Base-by-base conservation (phyloP, 2,797 vertebrate species). In the Aldrovandia affinis region DNA sequence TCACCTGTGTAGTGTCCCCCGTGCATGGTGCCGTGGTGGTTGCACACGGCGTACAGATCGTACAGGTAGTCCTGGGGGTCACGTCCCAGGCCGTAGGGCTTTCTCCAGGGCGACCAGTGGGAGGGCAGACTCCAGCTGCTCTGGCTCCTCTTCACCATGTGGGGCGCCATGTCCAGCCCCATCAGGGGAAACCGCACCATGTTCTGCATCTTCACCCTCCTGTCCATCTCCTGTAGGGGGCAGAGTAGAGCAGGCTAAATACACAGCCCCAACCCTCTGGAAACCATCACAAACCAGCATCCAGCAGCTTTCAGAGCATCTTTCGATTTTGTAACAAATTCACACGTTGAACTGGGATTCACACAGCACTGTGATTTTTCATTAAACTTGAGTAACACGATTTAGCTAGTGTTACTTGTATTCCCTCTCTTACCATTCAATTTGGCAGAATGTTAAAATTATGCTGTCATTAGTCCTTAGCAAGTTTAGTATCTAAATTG, bases 41-140 rank as follows among this genome's bases (percentile, higher is more conserved):
- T 99, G 93, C 98, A 99, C 88, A 99, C 98, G 73, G 98, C 98
- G 6, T 99, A 99, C 77, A 99, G 94, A 94, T 99, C 98, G 54
- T 99, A 99, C 88, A 98, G 93, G 90, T 96, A 99, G 94, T 99
- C 98, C 63, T 99, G 97, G 0, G 98, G 98, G 94, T 98, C 98
- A 63, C 97, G 96, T 7, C 98, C 98, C 0, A 99, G 94, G 75
- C 98, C 97, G 0, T 98, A 99, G 1, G 98, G 97, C 50, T 97
- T 95, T 91, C 98, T 96, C 98, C 98, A 99, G 0, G 98, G 98
- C 20, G 98, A 99, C 98, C 98, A 99, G 73, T 99, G 98, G 0
- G 98, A 98, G 0, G 98, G 98, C 87, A 99, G 93, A 84, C 98
- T 99, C 98, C 98, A 99, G 93, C 97, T 99, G 95, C 98, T 99